Conservation (phyloP, 64 coral and sea anemone genomes). For the Stylophora pistillata region DNA sequence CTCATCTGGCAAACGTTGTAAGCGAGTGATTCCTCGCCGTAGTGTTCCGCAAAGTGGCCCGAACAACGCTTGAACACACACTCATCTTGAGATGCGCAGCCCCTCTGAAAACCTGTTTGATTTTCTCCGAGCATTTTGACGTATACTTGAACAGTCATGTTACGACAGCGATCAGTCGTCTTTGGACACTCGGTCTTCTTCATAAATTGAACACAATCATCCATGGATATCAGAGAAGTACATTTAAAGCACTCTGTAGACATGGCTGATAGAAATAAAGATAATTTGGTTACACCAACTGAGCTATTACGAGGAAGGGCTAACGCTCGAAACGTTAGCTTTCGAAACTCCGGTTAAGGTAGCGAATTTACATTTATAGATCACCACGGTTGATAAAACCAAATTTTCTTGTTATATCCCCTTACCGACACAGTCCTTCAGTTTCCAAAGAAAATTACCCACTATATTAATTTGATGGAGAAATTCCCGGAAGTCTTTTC, state of each 20-base stretch:
- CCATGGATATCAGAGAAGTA: background rate
- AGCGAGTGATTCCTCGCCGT: background rate
- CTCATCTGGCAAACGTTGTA: slow-evolving; percentile 20
- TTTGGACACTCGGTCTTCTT: background rate
- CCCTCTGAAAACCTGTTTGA: background rate
- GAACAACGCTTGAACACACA: slow-evolving; percentile 12
- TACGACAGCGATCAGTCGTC: slow-evolving; percentile 5
- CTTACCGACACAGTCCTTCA: no score
- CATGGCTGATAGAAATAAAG: background rate
- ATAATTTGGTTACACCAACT: background rate
- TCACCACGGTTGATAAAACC: no score
- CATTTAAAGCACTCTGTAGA: background rate
- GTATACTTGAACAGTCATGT: slow-evolving; percentile 22
- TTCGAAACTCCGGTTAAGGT: no score
- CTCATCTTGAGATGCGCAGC: slow-evolving; percentile 25
- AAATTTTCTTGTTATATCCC: no score
- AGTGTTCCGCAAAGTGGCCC: background rate
- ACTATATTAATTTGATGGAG: no score
- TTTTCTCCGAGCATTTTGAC: background rate
- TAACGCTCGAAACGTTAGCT: no score
- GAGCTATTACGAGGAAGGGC: no score
- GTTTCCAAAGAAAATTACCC: no score
- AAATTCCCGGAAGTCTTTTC: no score
- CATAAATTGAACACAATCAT: slow-evolving; percentile 9
- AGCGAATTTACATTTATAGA: no score